Evolutionary conservation across 1,140 invertebrate genomes (phyloP), one percentile per base, ranked within the genome.

Genomic region (Lineus longissimus): DNA sequence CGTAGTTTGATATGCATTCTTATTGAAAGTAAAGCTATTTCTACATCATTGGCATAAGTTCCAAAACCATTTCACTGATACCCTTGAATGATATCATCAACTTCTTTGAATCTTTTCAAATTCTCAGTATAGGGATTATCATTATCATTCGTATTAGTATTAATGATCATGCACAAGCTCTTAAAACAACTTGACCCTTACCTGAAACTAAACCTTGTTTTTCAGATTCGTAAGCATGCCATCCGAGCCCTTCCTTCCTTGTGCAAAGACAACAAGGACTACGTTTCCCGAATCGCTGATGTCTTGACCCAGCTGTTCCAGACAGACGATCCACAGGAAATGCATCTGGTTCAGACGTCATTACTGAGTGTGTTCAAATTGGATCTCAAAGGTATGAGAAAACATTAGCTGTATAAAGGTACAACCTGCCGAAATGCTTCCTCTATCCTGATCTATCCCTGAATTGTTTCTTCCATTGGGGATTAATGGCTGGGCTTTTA

Each of bases 171-270:
- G n/a, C n/a, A n/a, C n/a, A n/a, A n/a, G n/a, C n/a, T n/a, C n/a
- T 36, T 7, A 36, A 7, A 7, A 36, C 33, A 36, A 36, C 33
- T 36, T 15, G 4, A 36, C 33, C 4, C 33, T 36, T 4, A 7
- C 6, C 15, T 36, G 33, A 7, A 36, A 36, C 15, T 51, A 4
- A 23, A 23, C n/a, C n/a, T 55, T 59, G 41, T 60, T 70, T 60
- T 80, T 84, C 72, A 95, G 92, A 96, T 96, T 72, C 85, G 94
- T 25, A 95, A 95, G 75, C 93, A 95, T 86, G 94, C 93, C 7
- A 96, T 97, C 65, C 96, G 95, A 85, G 91, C 95, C 79, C 84
- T 98, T 60, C 92, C 94, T 30, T 85, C 84, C 25, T 83, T 97
- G 57, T 96, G 93, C 73, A 93, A 93, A 78, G 77, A 71, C 25